These are phyloP conservation scores for Griposia aprilina DNA, from an alignment of 2,888 invertebrate genomes.

Conservation along the genomic window DNA sequence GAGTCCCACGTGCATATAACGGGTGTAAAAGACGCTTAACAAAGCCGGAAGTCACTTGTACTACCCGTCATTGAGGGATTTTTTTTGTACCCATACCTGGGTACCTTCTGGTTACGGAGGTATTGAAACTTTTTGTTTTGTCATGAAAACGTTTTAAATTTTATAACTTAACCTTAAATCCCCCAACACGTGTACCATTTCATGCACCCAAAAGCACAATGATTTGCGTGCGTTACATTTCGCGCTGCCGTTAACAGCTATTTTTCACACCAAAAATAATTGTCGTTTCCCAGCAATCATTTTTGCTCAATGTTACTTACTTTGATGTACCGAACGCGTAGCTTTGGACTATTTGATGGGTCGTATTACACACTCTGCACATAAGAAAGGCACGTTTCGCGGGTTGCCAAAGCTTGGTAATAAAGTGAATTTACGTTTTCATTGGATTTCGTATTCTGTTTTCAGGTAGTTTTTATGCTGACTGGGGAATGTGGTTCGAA, in stretches of 20 bases:
- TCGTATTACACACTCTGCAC: neutral
- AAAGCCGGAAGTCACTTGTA: neutral
- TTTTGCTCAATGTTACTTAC: neutral
- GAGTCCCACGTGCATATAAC: neutral
- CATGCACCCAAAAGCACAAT: neutral
- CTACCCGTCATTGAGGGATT: neutral
- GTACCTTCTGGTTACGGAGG: neutral
- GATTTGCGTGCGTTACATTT: neutral
- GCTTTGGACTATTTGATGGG: neutral
- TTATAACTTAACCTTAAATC: neutral
- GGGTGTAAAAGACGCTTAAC: neutral
- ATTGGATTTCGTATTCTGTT: slow-evolving; percentile 29
- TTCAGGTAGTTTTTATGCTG: slow-evolving; percentile 78
- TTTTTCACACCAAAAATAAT: neutral
- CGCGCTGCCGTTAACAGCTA: neutral
- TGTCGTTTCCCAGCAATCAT: too few species aligned
- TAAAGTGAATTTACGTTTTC: neutral
- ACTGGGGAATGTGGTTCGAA: slow-evolving; percentile 72
- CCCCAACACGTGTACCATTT: neutral
- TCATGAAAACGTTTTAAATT: neutral
- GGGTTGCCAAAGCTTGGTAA: neutral
- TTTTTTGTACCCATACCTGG: neutral
- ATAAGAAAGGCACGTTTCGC: neutral
- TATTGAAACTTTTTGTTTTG: neutral
- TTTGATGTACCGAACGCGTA: neutral